These are phyloP conservation scores for Hirudo medicinalis DNA, from an alignment of 1,140 invertebrate species.

Conservation along the genomic window DNA sequence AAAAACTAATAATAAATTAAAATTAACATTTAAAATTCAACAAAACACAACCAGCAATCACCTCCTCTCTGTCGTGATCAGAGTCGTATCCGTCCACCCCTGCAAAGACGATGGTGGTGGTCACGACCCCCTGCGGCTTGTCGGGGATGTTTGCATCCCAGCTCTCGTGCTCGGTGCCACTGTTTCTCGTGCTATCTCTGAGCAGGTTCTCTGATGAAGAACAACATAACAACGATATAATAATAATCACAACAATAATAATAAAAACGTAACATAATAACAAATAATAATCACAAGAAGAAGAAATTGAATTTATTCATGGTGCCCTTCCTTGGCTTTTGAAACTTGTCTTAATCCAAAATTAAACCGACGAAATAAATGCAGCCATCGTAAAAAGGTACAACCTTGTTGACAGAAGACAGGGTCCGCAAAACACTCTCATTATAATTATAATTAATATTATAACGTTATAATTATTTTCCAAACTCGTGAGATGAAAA, in stretches of 20 bases:
- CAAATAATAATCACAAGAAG: no score
- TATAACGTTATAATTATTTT: no score
- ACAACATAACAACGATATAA: neutral
- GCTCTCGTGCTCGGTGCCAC: conserved; percentile 16
- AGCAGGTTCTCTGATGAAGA: conserved; percentile 37
- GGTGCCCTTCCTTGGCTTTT: neutral
- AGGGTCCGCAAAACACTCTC: no score
- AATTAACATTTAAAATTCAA: neutral
- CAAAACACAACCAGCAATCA: neutral
- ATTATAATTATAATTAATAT: no score
- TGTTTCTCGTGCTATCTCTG: conserved; percentile 29
- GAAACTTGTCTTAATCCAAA: no score
- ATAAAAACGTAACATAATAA: no score
- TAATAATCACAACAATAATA: no score
- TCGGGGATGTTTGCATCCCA: conserved; percentile 35
- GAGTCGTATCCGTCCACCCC: conserved; percentile 19
- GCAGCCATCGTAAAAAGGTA: neutral
- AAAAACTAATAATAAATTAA: neutral
- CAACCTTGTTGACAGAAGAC: no score
- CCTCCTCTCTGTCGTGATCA: conserved; percentile 21
- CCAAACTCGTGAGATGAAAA: no score
- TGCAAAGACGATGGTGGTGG: conserved; percentile 20
- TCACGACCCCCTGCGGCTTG: conserved; percentile 18
- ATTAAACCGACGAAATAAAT: no score
- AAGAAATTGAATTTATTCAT: neutral